Percentiles rank a stretch among this genome's conserved stretches.
These are phyloP conservation scores for Gambelia wislizenii DNA, from an alignment of 2,797 vertebrate species.

Conservation along the genomic window DNA sequence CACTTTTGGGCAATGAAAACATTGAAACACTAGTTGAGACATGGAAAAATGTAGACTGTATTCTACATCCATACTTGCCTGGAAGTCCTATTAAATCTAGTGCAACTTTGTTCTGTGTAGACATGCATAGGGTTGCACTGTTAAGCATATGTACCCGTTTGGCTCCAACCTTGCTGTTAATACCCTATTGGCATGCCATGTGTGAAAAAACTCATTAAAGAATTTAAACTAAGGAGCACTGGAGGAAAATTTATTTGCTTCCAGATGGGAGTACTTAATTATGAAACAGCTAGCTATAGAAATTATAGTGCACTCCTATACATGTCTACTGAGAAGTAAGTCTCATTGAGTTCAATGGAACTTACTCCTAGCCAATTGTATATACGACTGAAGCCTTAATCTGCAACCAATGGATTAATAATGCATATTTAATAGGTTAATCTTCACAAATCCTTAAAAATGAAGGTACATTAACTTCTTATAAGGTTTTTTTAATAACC, in stretches of 20 bases:
- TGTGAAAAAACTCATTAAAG: not conserved
- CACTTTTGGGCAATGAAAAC: not conserved
- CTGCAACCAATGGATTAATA: not conserved
- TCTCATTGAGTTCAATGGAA: not conserved
- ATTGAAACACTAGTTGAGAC: too few relatives aligned
- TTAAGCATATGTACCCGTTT: not conserved
- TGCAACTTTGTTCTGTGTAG: not conserved
- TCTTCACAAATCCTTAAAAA: not conserved
- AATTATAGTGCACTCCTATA: not conserved
- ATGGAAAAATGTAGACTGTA: not conserved
- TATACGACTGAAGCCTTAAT: not conserved
- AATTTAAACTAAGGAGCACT: fast-evolving
- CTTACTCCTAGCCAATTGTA: not conserved
- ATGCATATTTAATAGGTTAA: not conserved
- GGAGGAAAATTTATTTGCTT: not conserved
- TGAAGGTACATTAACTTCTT: not conserved
- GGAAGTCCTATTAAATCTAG: not conserved
- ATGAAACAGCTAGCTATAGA: not conserved
- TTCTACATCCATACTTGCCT: not conserved
- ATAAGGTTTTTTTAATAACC: not conserved
- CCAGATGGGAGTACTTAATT: not conserved
- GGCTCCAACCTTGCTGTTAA: not conserved
- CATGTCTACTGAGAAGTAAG: not conserved
- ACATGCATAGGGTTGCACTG: not conserved
- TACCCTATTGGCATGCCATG: not conserved